These are phyloP conservation scores for Glaucopsyche alexis DNA, from an alignment of 2,888 invertebrate species.

Conservation along the genomic window DNA sequence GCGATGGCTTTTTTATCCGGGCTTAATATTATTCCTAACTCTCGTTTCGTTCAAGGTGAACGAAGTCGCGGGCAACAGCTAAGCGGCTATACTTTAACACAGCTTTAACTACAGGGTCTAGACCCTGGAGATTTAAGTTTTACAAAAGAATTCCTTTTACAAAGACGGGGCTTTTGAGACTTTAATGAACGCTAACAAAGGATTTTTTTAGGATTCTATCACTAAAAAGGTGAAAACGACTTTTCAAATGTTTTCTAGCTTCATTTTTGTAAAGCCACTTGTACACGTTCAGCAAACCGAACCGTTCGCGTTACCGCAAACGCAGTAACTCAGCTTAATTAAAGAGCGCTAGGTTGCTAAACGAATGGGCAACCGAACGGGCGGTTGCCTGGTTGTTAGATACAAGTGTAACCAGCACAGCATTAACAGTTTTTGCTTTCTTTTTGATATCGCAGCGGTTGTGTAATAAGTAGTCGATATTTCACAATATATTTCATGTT, in stretches of 20 bases:
- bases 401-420: not conserved
- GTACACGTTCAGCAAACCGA: not conserved
- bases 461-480: not conserved
- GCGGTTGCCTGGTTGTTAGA: not conserved
- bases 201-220: conserved; percentile 12
- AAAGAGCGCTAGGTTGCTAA: conserved; percentile 4
- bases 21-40: not conserved
- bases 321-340: conserved; percentile 7
- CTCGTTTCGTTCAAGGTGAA: not conserved
- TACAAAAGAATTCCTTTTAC: conserved; percentile 8
- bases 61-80: not conserved
- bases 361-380: not conserved
- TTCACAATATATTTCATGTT: not conserved
- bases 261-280: not conserved
- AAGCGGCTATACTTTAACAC: not conserved
- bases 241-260: not conserved
- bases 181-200: conserved; percentile 4
- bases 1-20: too few species aligned
- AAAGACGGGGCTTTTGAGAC: conserved; percentile 4
- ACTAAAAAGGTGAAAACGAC: not conserved
- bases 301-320: conserved; percentile 16
- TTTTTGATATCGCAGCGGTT: not conserved
- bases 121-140: not conserved
- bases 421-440: not conserved
- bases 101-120: conserved; percentile 12